A percentile compares a stretch with the other conserved stretches of the same genome.
Evolutionary conservation across 1,140 invertebrate species (phyloP).

Genomic region (Drosophila rhopaloa): DNA sequence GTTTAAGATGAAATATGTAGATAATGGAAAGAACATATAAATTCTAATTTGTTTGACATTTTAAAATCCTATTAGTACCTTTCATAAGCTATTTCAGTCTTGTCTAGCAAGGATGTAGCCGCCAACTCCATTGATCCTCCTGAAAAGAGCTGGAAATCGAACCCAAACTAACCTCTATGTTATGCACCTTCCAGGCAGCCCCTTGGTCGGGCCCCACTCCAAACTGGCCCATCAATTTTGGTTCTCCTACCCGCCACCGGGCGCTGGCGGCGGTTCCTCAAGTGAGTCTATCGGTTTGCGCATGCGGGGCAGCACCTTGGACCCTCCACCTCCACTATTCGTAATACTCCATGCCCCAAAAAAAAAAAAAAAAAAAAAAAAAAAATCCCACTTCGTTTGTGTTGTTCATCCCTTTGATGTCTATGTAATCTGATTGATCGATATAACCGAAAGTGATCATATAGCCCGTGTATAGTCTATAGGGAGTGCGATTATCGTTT

Average conservation of each 20-base stretch:
- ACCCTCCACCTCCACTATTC: conserved; percentile 8
- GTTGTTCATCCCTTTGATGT: conserved; percentile 51
- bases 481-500: conserved; percentile 43
- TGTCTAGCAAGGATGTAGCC: too few species aligned
- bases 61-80: too few species aligned
- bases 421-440: conserved; percentile 53
- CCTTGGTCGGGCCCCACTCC: conserved; percentile 70
- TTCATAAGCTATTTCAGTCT: too few species aligned
- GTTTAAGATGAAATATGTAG: too few species aligned
- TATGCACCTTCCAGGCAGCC: conserved; percentile 70
- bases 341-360: conserved; percentile 14
- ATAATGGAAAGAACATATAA: too few species aligned
- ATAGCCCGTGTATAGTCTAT: conserved; percentile 37
- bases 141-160: too few species aligned
- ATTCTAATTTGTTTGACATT: too few species aligned
- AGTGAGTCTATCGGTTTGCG: conserved; percentile 78
- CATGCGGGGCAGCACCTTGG: conserved; percentile 35
- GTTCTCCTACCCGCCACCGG: conserved; percentile 89
- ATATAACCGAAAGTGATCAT: conserved; percentile 43
- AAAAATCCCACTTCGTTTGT: conserved; percentile 36
- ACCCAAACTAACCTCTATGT: background rate
- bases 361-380: conserved; percentile 8
- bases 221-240: conserved; percentile 90
- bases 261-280: conserved; percentile 86
- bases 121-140: background rate